Evolutionary conservation across 2,888 invertebrate genomes (phyloP), one percentile per base, ranked within the genome.

Genomic region (Drosophila rellima): DNA sequence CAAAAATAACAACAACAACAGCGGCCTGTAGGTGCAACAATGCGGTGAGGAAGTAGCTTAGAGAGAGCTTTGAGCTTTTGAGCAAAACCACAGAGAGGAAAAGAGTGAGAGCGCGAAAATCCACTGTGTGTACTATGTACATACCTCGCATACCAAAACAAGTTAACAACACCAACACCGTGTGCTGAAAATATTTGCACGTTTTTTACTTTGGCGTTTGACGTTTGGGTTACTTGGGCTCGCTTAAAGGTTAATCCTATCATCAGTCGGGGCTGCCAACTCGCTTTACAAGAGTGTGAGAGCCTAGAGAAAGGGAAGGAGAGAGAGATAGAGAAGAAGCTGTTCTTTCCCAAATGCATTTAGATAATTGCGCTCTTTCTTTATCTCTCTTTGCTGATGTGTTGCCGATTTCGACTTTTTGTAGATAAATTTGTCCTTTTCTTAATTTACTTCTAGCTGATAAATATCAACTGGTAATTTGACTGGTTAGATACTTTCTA

Each of bases 121-220:
- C 18, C 48, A 48, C 45, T 31, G 11, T n/a, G 26, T 48, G 48
- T n/a, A 35, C 35, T n/a, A 33, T 33, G 33, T n/a, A 62, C 85
- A 82, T 82, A 80, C 65, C 68, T 66, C 20, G 60, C 77, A 85
- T 85, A 71, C 82, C 82, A 73, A 73, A 79, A 61, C 55, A 71
- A 76, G 65, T 76, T 68, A 62, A 61, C 60, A 55, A 42, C 57
- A 61, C 57, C 59, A 54, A 40, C 62, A 64, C 47, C 66, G 70
- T 74, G 70, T 70, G 84, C 76, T 79, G 62, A 77, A 82, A 76
- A 83, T 83, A 86, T 83, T 83, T 80, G 86, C 83, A 86, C 86
- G 83, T 86, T 86, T 85, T 71, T 64, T 65, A 70, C 71, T 72
- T 68, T 68, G 77, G 45, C 54, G 66, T 45, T 74, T 70, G 51